Base-by-base conservation (phyloP, 2,888 invertebrate species). In the Lutraria lutraria region DNA sequence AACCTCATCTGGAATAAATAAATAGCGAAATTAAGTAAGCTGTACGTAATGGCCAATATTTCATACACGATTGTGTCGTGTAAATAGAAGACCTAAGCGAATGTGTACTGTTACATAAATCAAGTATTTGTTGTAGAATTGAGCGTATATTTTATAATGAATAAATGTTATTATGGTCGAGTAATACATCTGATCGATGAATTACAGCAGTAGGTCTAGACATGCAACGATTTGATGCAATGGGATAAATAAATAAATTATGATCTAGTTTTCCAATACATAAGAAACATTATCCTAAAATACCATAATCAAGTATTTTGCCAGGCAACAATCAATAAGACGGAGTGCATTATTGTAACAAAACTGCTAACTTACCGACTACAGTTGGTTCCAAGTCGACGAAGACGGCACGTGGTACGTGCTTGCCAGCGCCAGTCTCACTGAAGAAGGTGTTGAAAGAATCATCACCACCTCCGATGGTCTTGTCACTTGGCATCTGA, bases 341-440 rank as follows among this genome's bases (percentile, higher is more conserved):
- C 0, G n/a, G 54, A 19, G n/a, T 16, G 19, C 21, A 81, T 53
- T 4, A 2, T 53, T 31, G 4, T 15, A 8, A 83, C 29, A 19
- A 31, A 54, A 63, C 12, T 43, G n/a, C n/a, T 16, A 90, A 76
- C 97, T 97, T 96, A 97, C 98, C 98, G 93, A 99, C 98, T 95
- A 99, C 99, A 93, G 99, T 99, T 92, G 99, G 99, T 97, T 99
- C 99, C 96, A 99, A 97, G 97, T 99, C 99, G 21, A 99, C 99
- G 96, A 99, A 99, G 89, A 99, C 98, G 98, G 96, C 96, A 95
- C 99, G 97, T 85, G 99, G 99, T 16, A 99, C 99, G 96, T 99
- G 99, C 96, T 99, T 99, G 96, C 99, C 99, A 76, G 99, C 98
- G 79, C 98, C 99, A 89, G 99, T 99, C 97, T 99, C 99, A 88